Evolutionary conservation across 1,140 invertebrate species (phyloP).

Genomic region (Heliconius congener): DNA sequence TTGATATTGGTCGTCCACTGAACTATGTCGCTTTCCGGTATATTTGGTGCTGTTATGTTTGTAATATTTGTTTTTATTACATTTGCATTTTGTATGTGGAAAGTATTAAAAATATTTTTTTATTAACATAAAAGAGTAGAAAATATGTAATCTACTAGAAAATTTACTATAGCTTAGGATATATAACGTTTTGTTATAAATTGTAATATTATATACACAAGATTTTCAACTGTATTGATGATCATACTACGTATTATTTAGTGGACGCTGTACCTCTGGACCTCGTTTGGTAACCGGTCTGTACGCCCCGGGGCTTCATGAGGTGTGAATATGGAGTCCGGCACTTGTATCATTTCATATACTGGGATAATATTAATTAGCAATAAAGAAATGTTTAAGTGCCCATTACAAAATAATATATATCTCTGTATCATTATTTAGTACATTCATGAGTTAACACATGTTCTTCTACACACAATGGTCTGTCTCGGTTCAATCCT

Average conservation of each 20-base stretch:
- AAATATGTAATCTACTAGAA: background rate
- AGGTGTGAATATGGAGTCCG: conserved; percentile 63
- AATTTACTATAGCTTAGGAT: background rate
- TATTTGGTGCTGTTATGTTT: background rate
- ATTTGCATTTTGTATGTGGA: background rate
- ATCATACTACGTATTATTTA: background rate
- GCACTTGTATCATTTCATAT: conserved; percentile 53
- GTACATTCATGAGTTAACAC: too few species aligned
- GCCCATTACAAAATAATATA: background rate
- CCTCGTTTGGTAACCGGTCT: conserved; percentile 52
- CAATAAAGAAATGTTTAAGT: conserved; percentile 36
- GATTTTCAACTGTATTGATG: background rate
- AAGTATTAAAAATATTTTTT: background rate
- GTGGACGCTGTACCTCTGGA: conserved; percentile 24
- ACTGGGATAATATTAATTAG: conserved; percentile 61
- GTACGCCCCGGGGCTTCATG: conserved; percentile 61
- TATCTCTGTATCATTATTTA: background rate
- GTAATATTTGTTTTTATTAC: background rate
- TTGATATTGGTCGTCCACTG: conserved; percentile 34
- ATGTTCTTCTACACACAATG: too few species aligned
- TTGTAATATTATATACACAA: too few species aligned
- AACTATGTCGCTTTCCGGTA: background rate
- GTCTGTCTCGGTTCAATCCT: too few species aligned
- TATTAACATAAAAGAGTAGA: background rate
- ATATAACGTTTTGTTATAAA: background rate